Percentiles rank a stretch among this genome's conserved stretches.
Evolutionary conservation across 92 coral and sea anemone genomes (phyloP).

Genomic region (Galaxea fascicularis): DNA sequence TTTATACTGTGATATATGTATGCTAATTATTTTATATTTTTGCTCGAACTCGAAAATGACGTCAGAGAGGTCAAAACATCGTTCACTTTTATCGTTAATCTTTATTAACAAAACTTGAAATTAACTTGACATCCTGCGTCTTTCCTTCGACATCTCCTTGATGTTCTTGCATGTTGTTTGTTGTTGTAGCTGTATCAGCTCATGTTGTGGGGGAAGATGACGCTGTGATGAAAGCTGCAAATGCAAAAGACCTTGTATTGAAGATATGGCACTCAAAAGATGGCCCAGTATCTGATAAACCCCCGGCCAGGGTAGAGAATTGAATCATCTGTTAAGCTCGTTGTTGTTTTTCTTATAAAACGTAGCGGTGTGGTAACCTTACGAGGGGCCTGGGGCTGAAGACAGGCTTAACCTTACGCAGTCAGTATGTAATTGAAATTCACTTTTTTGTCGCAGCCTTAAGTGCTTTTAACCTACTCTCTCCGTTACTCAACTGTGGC

Average conservation of each 20-base stretch:
- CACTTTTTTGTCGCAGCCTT: too few relatives aligned
- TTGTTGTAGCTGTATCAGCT: slow-evolving; percentile 79
- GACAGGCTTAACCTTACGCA: too few relatives aligned
- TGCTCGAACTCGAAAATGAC: too few relatives aligned
- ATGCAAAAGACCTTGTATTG: slow-evolving; percentile 85
- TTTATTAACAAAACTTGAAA: not conserved
- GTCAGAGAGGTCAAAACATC: too few relatives aligned
- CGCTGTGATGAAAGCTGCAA: slow-evolving; percentile 79
- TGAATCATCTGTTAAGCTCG: not conserved
- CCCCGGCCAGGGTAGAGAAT: slow-evolving; percentile 87
- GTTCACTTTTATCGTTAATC: too few relatives aligned
- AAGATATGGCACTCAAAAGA: slow-evolving; percentile 92
- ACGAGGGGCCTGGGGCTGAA: too few relatives aligned
- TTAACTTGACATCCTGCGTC: not conserved
- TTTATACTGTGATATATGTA: too few relatives aligned
- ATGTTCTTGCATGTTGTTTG: not conserved
- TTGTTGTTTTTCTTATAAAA: not conserved
- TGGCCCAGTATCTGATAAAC: slow-evolving; percentile 80
- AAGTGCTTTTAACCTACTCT: too few relatives aligned
- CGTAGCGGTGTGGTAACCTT: too few relatives aligned
- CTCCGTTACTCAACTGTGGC: too few relatives aligned
- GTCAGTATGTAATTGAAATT: too few relatives aligned
- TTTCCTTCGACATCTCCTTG: not conserved
- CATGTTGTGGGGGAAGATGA: slow-evolving; percentile 93
- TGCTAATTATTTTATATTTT: too few relatives aligned